Evolutionary conservation across 2,113 vertebrate genomes (phyloP), one percentile per base, ranked within the genome.

Genomic region (Cavia porcellus): DNA sequence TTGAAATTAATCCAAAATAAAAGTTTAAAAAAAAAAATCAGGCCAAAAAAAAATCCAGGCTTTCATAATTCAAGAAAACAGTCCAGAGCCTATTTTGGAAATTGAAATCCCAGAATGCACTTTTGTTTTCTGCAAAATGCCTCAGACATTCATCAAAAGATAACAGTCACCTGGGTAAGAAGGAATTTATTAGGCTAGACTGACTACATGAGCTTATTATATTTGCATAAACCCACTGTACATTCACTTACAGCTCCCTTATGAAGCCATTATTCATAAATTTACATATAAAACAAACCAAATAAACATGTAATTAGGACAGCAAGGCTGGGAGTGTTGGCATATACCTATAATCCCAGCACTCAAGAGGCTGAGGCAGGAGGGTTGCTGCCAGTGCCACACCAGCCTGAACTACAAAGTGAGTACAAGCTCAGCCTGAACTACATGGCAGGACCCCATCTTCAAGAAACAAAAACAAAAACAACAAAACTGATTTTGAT

Each of bases 81-180:
- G 12, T 77, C 62, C 77, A 28, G 9, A 87, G 45, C 25, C 66
- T 79, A 38, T 38, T 96, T 91, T 70, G 30, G 42, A 95, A 92
- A 32, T 50, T 89, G 42, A 79, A 92, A 72, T 5, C 32, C 38
- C 55, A 77, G 55, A 80, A 89, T 42, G 80, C 13, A 68, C 22
- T 92, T 79, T 45, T 82, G 32, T 59, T 93, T 86, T 82, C 38
- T 61, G 47, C 5, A 89, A 47, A 92, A 85, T 81, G 30, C 17
- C 38, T 96, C 38, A 61, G 11, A 35, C 82, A 74, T 85, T 92
- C 30, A 83, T 7, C 62, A 75, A 94, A 88, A 90, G 55, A 47
- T 42, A 94, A 57, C 14, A 89, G 79, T 55, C 24, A 72, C 6
- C 47, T 50, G 42, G 32, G 45, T 42, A 42, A 84, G 82, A 89